phyloP scores from a whole-genome alignment of 2,797 vertebrate genomes.

The Pygocentrus nattereri region DNA sequence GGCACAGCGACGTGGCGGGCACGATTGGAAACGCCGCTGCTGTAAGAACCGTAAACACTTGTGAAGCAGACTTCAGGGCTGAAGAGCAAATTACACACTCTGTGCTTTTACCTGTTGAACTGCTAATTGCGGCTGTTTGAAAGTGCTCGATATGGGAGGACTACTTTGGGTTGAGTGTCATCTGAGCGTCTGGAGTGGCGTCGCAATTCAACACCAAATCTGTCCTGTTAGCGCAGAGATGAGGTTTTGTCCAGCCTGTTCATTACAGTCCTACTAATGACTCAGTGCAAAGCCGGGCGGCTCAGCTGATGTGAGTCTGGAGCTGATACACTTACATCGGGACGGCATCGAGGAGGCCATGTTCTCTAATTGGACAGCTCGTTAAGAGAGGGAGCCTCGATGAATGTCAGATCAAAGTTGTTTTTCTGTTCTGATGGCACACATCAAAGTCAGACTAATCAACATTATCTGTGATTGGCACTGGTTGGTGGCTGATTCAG shows the following conservation, averaged over 20 bases:
- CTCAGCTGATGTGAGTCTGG: not conserved
- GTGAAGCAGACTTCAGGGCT: constrained; percentile 20
- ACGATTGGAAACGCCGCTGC: constrained; percentile 49
- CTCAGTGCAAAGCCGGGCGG: not conserved
- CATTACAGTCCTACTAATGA: not conserved
- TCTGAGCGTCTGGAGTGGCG: not conserved
- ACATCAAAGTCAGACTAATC: constrained; percentile 11
- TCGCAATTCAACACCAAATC: not conserved
- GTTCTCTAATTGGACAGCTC: constrained; percentile 3
- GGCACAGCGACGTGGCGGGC: constrained; percentile 50
- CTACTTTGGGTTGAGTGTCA: not conserved
- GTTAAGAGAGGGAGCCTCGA: not conserved
- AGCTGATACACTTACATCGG: not conserved
- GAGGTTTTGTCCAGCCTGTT: not conserved
- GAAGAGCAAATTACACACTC: constrained; percentile 22
- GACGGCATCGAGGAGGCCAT: not conserved
- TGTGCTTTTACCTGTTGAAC: constrained; percentile 35
- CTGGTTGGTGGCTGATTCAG: not conserved
- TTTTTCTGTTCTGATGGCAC: constrained; percentile 7
- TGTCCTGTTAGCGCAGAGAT: not conserved
- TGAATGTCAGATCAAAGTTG: not conserved
- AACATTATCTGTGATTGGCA: not conserved
- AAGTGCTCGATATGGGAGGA: not conserved
- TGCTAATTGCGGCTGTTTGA: constrained; percentile 19
- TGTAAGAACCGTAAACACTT: constrained; percentile 47